Percentiles rank a stretch among this genome's conserved stretches.
These are phyloP conservation scores for Lasioglossum vierecki DNA, from an alignment of 2,888 invertebrate genomes.

Conservation along the genomic window DNA sequence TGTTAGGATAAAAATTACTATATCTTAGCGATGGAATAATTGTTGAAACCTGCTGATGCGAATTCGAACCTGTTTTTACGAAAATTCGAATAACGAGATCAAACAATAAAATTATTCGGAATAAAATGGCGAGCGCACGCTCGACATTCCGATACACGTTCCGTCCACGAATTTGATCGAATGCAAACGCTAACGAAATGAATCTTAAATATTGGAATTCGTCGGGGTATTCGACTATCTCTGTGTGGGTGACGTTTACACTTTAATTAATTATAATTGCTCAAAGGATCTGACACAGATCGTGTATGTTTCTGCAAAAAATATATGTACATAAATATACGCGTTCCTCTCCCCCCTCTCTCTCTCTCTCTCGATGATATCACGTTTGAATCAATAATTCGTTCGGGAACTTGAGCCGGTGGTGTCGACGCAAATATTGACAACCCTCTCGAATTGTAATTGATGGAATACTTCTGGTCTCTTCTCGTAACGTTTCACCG, in stretches of 20 bases:
- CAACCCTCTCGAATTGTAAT: constrained; percentile 65
- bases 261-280: neutral
- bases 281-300: neutral
- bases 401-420: constrained; percentile 60
- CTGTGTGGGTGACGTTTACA: neutral
- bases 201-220: neutral
- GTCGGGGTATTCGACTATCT: too few relatives aligned
- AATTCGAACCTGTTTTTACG: neutral
- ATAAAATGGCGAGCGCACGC: neutral
- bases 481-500: constrained; percentile 62
- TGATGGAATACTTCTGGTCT: constrained; percentile 61
- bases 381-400: constrained; percentile 58
- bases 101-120: neutral
- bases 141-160: neutral
- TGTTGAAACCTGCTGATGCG: neutral
- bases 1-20: too few relatives aligned
- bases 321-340: too few relatives aligned
- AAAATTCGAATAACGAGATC: neutral
- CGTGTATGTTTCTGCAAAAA: neutral
- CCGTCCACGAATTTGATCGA: neutral
- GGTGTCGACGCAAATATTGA: constrained; percentile 62
- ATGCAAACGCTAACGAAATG: neutral
- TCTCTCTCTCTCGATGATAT: neutral
- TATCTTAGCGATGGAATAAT: too few relatives aligned
- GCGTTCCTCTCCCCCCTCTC: neutral